Evolutionary conservation across 1,140 invertebrate genomes (phyloP).

Genomic region (Bombus sylvicola): DNA sequence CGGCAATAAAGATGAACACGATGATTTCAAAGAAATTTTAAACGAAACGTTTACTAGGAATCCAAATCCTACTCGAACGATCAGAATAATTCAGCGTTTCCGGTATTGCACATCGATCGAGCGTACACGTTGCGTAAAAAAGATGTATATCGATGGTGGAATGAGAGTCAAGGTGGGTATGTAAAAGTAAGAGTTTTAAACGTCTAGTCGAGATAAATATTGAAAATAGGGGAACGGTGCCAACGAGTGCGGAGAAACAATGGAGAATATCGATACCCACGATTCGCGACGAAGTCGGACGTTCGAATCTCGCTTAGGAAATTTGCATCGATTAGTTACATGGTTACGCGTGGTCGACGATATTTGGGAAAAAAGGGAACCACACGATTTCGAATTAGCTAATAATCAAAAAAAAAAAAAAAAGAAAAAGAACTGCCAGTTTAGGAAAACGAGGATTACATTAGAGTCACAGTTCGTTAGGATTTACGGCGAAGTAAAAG

Average conservation of each 20-base stretch:
- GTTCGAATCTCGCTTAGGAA: slow-evolving; percentile 39
- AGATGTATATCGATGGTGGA: neutral
- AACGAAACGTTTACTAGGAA: slow-evolving; percentile 38
- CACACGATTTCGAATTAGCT: neutral
- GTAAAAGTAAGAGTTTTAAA: neutral
- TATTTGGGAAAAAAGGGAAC: neutral
- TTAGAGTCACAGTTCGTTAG: slow-evolving; percentile 13
- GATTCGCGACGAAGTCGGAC: neutral
- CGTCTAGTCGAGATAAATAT: neutral
- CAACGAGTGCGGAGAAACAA: neutral
- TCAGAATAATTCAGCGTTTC: slow-evolving; percentile 18
- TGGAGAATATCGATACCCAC: neutral
- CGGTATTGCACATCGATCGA: slow-evolving; percentile 6
- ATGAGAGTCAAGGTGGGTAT: slow-evolving; percentile 20
- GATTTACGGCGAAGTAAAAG: slow-evolving; percentile 23
- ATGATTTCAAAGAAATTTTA: slow-evolving; percentile 11
- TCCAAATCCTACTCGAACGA: slow-evolving; percentile 30
- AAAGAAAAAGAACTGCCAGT: slow-evolving; percentile 39
- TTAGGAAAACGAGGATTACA: slow-evolving; percentile 6
- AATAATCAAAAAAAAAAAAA: neutral
- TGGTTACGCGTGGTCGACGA: neutral
- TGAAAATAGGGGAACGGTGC: neutral
- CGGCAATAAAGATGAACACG: slow-evolving; percentile 24
- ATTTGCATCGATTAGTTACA: slow-evolving; percentile 51
- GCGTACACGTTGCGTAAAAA: neutral